A percentile compares a stretch with the other conserved stretches of the same genome.
Evolutionary conservation across 2,797 vertebrate species (phyloP).

Genomic region (Carapus acus): DNA sequence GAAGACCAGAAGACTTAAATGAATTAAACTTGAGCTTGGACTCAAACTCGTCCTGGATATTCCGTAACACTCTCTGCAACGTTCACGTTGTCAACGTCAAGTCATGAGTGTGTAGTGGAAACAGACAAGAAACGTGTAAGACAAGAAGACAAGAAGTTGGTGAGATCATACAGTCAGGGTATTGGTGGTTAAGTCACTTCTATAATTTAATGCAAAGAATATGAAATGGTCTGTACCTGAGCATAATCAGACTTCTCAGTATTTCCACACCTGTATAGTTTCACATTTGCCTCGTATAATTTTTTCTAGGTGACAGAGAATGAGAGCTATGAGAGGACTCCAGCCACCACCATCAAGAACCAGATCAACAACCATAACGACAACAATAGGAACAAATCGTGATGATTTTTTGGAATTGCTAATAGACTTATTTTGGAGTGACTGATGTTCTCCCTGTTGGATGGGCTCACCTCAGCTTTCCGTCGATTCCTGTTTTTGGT

Average conservation of each 20-base stretch:
- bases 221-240: conserved; percentile 49
- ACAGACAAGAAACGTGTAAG: too few species aligned
- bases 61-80: conserved; percentile 60
- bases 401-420: too few species aligned
- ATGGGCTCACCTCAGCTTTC: conserved; percentile 73
- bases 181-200: too few species aligned
- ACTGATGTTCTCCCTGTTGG: neutral
- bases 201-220: neutral
- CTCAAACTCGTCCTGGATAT: conserved; percentile 63
- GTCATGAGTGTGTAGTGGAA: too few species aligned
- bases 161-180: too few species aligned
- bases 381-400: too few species aligned
- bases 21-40: conserved; percentile 61
- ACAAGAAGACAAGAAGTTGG: too few species aligned
- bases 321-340: neutral
- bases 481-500: conserved; percentile 72
- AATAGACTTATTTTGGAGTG: neutral
- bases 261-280: conserved; percentile 73
- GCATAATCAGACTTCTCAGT: conserved; percentile 64
- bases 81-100: too few species aligned
- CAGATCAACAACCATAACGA: neutral
- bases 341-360: neutral
- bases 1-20: conserved; percentile 42
- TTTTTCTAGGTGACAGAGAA: conserved; percentile 66
- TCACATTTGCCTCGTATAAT: conserved; percentile 74